Evolutionary conservation across 1,140 invertebrate genomes (phyloP), one percentile per base, ranked within the genome.

Genomic region (Trachymyrmex cornetzi): DNA sequence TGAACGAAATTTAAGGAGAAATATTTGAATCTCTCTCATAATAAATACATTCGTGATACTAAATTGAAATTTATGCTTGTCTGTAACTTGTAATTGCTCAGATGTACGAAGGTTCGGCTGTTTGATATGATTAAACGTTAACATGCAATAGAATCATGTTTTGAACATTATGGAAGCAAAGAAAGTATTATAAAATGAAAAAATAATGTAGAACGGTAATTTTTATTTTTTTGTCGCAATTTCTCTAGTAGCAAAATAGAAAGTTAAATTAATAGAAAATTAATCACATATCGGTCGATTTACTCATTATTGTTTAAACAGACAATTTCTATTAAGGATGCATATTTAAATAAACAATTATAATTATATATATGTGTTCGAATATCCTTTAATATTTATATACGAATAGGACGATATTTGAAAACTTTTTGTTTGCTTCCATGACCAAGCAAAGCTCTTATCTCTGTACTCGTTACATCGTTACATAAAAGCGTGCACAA

Each of bases 401-500:
- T 11, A 59, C 1, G 19, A 24, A 77, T 38, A n/a, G 6, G 5
- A 48, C 12, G 7, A 38, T 44, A 30, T 64, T 27, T n/a, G 11
- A 48, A 64, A 24, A 38, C 9, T 6, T 53, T 80, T 53, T 69
- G 19, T 53, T 53, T 67, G 12, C 19, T 38, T n/a, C 7, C 38
- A 27, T 44, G 22, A 9, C 7, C 14, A 38, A 55, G 44, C 27
- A 53, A 80, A 19, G 0, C 24, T 77, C 24, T 79, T 53, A 64
- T 53, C n/a, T 27, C 7, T 27, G 9, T 34, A 12, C 14, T 34
- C n/a, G 44, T 80, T 80, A 79, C n/a, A 50, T 79, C 27, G 27
- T 53, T 66, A 44, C 27, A 67, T 80, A 80, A 80, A 82, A 82
- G 30, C 50, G 53, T 24, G 30, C 16, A 12, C 50, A 24, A 74